Evolutionary conservation across 2,888 invertebrate genomes (phyloP).

Genomic region (Leucoma salicis): DNA sequence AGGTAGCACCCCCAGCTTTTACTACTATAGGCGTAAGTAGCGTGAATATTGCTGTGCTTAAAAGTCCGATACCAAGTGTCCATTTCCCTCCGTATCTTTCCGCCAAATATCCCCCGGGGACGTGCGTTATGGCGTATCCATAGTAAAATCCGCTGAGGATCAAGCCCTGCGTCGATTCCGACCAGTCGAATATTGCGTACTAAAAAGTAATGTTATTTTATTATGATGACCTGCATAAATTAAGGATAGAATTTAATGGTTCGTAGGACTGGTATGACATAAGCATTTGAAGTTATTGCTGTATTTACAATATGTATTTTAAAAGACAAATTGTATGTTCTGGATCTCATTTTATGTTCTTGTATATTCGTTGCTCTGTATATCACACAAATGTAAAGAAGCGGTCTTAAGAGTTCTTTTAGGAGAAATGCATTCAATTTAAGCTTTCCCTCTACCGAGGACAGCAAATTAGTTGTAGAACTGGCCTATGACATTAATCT

Average conservation of each 20-base stretch:
- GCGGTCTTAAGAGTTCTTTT: too few relatives aligned
- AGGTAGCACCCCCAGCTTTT: constrained; percentile 76
- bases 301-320: not conserved
- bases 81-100: constrained; percentile 93
- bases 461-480: too few relatives aligned
- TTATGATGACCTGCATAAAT: constrained; percentile 2
- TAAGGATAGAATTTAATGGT: not conserved
- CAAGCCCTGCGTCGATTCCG: constrained; percentile 87
- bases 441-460: too few relatives aligned
- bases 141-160: constrained; percentile 92
- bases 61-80: constrained; percentile 89
- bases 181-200: constrained; percentile 85
- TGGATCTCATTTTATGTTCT: too few relatives aligned
- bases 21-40: constrained; percentile 90
- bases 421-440: too few relatives aligned
- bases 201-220: constrained; percentile 41
- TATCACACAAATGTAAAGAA: too few relatives aligned
- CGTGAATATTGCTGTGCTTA: constrained; percentile 91
- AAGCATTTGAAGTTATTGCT: too few relatives aligned
- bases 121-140: constrained; percentile 92
- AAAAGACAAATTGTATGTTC: too few relatives aligned
- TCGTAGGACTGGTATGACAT: too few relatives aligned
- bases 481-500: too few relatives aligned
- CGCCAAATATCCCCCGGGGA: constrained; percentile 92
- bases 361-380: too few relatives aligned